phyloP scores from a whole-genome alignment of 2,113 vertebrate genomes.

The Tautogolabrus adspersus region DNA sequence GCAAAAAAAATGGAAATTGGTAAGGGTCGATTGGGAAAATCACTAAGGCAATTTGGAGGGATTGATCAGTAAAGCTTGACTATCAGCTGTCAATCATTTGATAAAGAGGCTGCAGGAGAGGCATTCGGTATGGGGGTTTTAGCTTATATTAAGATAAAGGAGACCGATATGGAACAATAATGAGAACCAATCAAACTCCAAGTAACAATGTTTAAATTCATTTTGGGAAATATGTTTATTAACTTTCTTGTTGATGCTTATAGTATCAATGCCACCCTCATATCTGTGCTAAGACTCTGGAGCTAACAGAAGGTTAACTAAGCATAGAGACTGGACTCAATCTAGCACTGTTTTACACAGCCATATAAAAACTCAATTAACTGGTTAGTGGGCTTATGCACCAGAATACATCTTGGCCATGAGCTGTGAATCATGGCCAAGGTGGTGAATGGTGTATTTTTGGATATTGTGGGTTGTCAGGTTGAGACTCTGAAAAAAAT shows the following conservation, averaged over 20 bases:
- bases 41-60: slow-evolving; percentile 11
- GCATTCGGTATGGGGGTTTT: no score
- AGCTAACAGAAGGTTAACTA: not conserved
- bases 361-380: not conserved
- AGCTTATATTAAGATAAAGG: no score
- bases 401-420: not conserved
- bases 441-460: not conserved
- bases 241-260: no score
- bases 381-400: not conserved
- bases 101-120: not conserved
- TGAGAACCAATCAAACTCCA: no score
- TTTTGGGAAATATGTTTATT: not conserved
- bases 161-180: no score
- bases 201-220: no score
- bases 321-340: not conserved
- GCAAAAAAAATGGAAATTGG: slow-evolving; percentile 35
- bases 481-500: no score
- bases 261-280: not conserved
- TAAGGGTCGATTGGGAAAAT: slow-evolving; percentile 21
- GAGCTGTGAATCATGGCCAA: no score
- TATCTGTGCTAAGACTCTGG: not conserved
- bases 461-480: not conserved
- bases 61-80: slow-evolving; percentile 17
- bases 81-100: not conserved
- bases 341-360: not conserved